A percentile compares a stretch with the other conserved stretches of the same genome.
These are phyloP conservation scores for Leptodirus hochenwartii DNA, from an alignment of 2,888 invertebrate species.

Conservation along the genomic window DNA sequence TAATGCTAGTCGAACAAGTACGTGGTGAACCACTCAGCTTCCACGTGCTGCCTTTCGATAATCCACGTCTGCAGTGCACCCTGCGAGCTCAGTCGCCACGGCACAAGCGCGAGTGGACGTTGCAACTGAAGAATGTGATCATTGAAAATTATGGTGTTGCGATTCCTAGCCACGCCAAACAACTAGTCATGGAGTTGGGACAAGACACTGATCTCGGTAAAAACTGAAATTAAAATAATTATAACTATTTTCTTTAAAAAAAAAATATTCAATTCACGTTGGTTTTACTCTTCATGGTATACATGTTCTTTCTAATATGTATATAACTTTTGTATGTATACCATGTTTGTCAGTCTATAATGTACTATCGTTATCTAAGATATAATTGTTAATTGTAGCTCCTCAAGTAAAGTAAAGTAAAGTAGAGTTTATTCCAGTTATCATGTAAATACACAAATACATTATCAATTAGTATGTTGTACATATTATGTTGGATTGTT, in stretches of 20 bases:
- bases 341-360: no score
- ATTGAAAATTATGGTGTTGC: slow-evolving; percentile 84
- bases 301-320: no score
- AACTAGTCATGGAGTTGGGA: slow-evolving; percentile 76
- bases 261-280: background rate
- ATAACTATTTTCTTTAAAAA: no score
- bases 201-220: slow-evolving; percentile 37
- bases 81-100: slow-evolving; percentile 65
- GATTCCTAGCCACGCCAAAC: slow-evolving; percentile 87
- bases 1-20: slow-evolving; percentile 93
- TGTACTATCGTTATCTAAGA: no score
- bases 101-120: slow-evolving; percentile 73
- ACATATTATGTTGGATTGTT: no score
- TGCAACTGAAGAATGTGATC: slow-evolving; percentile 70
- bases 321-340: no score
- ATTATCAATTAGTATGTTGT: no score
- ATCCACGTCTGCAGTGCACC: slow-evolving; percentile 80
- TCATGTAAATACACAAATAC: no score
- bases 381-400: no score
- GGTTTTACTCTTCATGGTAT: no score
- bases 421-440: no score
- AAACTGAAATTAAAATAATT: slow-evolving; percentile 7
- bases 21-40: slow-evolving; percentile 88
- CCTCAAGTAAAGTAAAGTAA: no score
- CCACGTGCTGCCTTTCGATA: slow-evolving; percentile 92